A percentile compares a stretch with the other conserved stretches of the same genome.
Evolutionary conservation across 2,797 vertebrate genomes (phyloP).

Genomic region (Tinamus major): DNA sequence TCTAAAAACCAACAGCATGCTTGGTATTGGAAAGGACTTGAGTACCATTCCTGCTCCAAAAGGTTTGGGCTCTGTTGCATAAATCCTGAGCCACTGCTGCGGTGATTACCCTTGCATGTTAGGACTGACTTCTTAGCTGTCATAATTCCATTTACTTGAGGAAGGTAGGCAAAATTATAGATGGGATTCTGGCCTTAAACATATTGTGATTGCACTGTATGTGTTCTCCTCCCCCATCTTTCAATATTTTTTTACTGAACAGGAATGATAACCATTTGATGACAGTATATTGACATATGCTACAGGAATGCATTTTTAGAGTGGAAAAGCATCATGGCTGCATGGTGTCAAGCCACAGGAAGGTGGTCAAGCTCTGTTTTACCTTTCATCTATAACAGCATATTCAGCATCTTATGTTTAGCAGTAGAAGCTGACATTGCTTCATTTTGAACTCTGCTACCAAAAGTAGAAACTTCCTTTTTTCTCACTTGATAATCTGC

Average conservation of each 20-base stretch:
- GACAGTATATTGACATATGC: neutral
- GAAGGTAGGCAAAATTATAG: neutral
- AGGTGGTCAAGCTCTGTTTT: neutral
- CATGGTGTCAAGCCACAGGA: too few species aligned
- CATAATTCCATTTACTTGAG: neutral
- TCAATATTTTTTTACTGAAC: neutral
- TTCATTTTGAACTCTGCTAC: neutral
- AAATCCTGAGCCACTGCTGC: neutral
- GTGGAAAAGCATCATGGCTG: neutral
- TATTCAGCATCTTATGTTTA: neutral
- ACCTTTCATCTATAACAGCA: neutral
- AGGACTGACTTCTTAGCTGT: neutral
- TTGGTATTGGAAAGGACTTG: neutral
- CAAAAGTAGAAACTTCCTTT: neutral
- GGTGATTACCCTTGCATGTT: neutral
- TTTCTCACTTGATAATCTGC: fast-evolving
- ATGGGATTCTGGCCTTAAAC: neutral
- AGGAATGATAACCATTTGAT: neutral
- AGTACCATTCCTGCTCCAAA: neutral
- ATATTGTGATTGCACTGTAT: neutral
- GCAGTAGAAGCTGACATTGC: fast-evolving
- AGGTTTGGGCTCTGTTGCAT: neutral
- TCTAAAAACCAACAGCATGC: neutral
- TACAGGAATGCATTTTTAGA: neutral
- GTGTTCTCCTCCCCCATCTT: neutral